These are phyloP conservation scores for Amblyteles armatorius DNA, from an alignment of 2,888 invertebrate genomes.

Conservation along the genomic window DNA sequence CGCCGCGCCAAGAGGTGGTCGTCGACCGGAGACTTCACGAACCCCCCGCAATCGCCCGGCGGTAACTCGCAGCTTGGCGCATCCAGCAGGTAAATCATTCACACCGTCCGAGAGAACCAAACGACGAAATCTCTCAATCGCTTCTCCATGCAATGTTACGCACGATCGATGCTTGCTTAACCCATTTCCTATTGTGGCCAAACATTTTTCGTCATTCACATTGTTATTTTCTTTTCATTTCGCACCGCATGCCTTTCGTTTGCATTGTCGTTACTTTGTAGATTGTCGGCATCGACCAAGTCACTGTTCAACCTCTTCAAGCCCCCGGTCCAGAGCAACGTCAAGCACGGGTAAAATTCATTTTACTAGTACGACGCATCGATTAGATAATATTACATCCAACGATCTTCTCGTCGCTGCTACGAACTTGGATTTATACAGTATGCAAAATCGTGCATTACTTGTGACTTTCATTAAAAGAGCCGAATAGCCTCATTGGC, in stretches of 20 bases:
- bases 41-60: conserved; percentile 83
- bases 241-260: conserved; percentile 82
- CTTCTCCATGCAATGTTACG: conserved; percentile 26
- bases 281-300: conserved; percentile 84
- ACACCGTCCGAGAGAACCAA: not conserved
- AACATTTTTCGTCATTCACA: conserved; percentile 21
- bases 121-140: not conserved
- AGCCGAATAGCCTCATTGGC: not conserved
- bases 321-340: conserved; percentile 82
- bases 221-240: conserved; percentile 60
- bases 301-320: conserved; percentile 85
- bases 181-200: not conserved
- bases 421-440: not conserved
- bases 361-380: conserved; percentile 17
- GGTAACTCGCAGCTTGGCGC: conserved; percentile 83
- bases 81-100: conserved; percentile 83
- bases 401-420: not conserved
- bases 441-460: not conserved
- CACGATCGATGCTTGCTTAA: conserved; percentile 45
- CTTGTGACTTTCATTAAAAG: not conserved
- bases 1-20: conserved; percentile 91
- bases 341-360: conserved; percentile 84
- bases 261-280: conserved; percentile 82
- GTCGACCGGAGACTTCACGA: conserved; percentile 93
- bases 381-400: not conserved